Conservation (phyloP, 1,140 invertebrate genomes). For the Agrilus planipennis region DNA sequence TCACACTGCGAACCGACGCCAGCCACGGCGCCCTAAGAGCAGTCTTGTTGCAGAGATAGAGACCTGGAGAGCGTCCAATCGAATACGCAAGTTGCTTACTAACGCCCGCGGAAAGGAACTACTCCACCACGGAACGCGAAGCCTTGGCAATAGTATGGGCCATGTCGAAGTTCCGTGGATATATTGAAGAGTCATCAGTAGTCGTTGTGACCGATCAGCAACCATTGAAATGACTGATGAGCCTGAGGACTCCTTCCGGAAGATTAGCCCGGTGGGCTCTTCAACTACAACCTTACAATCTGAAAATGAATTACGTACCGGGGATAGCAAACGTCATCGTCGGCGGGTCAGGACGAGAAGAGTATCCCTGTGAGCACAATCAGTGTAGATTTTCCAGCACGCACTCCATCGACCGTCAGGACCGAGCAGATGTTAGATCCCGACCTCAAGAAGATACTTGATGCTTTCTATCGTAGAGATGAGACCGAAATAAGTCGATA, state of each 20-base stretch:
- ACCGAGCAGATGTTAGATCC: conserved; percentile 18
- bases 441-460: conserved; percentile 17
- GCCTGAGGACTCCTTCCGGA: conserved; percentile 31
- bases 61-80: conserved; percentile 22
- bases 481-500: neutral
- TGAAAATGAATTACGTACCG: conserved; percentile 18
- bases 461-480: conserved; percentile 11
- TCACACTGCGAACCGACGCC: conserved; percentile 1
- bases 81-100: conserved; percentile 32
- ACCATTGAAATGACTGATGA: conserved; percentile 36
- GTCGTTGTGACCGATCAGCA: conserved; percentile 32
- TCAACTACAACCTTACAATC: conserved; percentile 20
- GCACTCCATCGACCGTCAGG: conserved; percentile 13
- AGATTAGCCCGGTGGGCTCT: conserved; percentile 26
- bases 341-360: conserved; percentile 17
- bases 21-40: conserved; percentile 1
- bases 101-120: conserved; percentile 28
- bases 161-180: conserved; percentile 26
- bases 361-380: conserved; percentile 12
- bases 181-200: conserved; percentile 22
- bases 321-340: conserved; percentile 25
- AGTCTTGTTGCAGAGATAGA: neutral
- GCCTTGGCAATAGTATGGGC: conserved; percentile 31
- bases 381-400: conserved; percentile 16
- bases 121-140: conserved; percentile 29